A percentile compares a stretch with the other conserved stretches of the same genome.
phyloP scores from a whole-genome alignment of 1,140 invertebrate genomes.

The Ericerus pela region DNA sequence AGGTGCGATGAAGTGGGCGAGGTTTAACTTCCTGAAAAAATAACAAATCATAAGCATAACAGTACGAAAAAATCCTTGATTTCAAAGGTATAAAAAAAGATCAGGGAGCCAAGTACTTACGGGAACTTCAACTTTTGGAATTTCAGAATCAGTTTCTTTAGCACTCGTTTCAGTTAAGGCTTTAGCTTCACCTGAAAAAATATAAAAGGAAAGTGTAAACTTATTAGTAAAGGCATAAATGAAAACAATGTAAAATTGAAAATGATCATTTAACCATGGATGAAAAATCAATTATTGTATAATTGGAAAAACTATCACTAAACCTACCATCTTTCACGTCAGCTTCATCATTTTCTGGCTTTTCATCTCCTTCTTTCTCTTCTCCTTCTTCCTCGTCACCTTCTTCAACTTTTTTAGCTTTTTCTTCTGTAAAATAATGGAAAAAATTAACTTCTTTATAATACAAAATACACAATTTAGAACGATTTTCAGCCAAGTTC shows the following conservation, averaged over 20 bases:
- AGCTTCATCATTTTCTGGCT: slow-evolving; percentile 28
- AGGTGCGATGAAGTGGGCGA: slow-evolving; percentile 74
- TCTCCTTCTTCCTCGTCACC: slow-evolving; percentile 22
- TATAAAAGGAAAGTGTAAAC: neutral
- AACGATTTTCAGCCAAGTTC: too few relatives aligned
- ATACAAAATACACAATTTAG: too few relatives aligned
- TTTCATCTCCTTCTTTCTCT: slow-evolving; percentile 25
- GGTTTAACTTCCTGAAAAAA: slow-evolving; percentile 34
- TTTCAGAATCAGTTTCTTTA: slow-evolving; percentile 6
- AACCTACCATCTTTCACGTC: slow-evolving; percentile 29
- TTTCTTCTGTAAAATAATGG: slow-evolving; percentile 18
- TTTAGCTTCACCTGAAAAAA: neutral
- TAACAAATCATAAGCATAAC: neutral
- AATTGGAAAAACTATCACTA: slow-evolving; percentile 2
- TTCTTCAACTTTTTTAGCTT: slow-evolving; percentile 20
- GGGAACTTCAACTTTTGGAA: neutral
- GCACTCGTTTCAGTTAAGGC: neutral
- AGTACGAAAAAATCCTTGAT: neutral
- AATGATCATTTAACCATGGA: neutral
- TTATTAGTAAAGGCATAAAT: neutral
- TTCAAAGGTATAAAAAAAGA: neutral
- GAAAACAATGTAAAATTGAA: neutral
- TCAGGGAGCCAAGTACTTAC: too few relatives aligned
- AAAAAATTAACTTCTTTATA: neutral
- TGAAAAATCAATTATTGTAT: neutral